A percentile compares a stretch with the other conserved stretches of the same genome.
Conservation (phyloP, 2,888 invertebrate species). For the Lampropteryx suffumata region DNA sequence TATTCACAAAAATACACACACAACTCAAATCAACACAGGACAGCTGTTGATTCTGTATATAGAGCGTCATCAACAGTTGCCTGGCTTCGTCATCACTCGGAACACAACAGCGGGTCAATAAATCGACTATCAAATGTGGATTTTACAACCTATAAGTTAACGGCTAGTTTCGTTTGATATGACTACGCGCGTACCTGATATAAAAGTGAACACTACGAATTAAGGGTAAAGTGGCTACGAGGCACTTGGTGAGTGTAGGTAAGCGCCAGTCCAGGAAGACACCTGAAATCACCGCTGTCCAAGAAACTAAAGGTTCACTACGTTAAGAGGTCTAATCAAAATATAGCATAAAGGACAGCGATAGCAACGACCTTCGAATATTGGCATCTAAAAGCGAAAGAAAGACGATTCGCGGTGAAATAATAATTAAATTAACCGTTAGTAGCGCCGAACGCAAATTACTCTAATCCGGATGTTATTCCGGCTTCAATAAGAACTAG, state of each 20-base stretch:
- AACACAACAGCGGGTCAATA: constrained; percentile 48
- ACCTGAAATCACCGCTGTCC: constrained; percentile 17
- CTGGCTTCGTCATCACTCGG: constrained; percentile 42
- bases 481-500: constrained; percentile 42
- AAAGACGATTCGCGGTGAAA: constrained; percentile 41
- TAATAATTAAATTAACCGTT: constrained; percentile 40
- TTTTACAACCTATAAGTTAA: constrained; percentile 52
- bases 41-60: constrained; percentile 63
- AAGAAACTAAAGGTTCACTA: background rate
- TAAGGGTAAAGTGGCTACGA: constrained; percentile 39
- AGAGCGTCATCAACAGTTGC: constrained; percentile 44
- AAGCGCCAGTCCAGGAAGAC: constrained; percentile 31
- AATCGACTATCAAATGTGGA: constrained; percentile 57
- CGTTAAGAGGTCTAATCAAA: too few species aligned
- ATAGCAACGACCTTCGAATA: constrained; percentile 11
- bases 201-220: constrained; percentile 62
- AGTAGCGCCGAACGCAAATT: constrained; percentile 51
- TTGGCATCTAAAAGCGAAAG: constrained; percentile 52
- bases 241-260: constrained; percentile 63
- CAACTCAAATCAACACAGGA: constrained; percentile 42
- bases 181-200: constrained; percentile 62
- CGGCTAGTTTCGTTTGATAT: constrained; percentile 63
- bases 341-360: too few species aligned
- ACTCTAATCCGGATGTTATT: constrained; percentile 48
- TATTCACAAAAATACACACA: constrained; percentile 26